A percentile compares a stretch with the other conserved stretches of the same genome.
Conservation (phyloP, 2,113 vertebrate genomes). For the Triplophysa dalaica region DNA sequence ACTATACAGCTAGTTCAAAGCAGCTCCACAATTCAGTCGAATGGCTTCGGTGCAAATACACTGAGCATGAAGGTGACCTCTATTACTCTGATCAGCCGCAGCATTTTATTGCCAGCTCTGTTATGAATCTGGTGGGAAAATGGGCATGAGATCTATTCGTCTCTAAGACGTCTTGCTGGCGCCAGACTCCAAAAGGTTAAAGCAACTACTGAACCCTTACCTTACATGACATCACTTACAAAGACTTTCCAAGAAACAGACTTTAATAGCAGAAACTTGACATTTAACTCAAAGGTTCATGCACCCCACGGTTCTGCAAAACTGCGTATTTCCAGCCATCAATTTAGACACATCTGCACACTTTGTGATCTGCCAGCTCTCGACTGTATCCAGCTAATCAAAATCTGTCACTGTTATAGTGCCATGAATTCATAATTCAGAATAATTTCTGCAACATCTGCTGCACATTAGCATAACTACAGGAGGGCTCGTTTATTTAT, state of each 20-base stretch:
- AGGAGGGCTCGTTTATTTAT: constrained; percentile 53
- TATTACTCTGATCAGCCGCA: constrained; percentile 25
- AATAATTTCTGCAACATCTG: constrained; percentile 62
- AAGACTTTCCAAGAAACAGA: constrained; percentile 1
- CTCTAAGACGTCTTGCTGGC: constrained; percentile 34
- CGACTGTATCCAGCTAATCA: constrained; percentile 40
- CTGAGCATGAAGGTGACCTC: constrained; percentile 25
- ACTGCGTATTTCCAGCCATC: not conserved
- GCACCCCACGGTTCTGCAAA: not conserved
- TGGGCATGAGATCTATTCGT: constrained; percentile 41
- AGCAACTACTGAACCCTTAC: constrained; percentile 46
- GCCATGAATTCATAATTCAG: constrained; percentile 51
- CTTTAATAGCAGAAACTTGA: constrained; percentile 40
- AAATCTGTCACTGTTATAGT: constrained; percentile 51
- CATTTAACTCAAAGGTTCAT: constrained; percentile 37
- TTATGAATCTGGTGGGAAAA: constrained; percentile 48
- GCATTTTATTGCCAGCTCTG: not conserved
- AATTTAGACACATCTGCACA: constrained; percentile 26
- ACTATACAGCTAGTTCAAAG: not conserved
- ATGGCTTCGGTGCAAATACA: not conserved
- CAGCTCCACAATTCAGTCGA: not conserved
- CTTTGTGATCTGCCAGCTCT: constrained; percentile 8
- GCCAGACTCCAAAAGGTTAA: constrained; percentile 48
- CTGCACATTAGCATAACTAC: constrained; percentile 61
- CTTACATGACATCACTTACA: constrained; percentile 3